Base-by-base conservation (phyloP, 2,888 invertebrate genomes). In the Epistrophella euchroma region DNA sequence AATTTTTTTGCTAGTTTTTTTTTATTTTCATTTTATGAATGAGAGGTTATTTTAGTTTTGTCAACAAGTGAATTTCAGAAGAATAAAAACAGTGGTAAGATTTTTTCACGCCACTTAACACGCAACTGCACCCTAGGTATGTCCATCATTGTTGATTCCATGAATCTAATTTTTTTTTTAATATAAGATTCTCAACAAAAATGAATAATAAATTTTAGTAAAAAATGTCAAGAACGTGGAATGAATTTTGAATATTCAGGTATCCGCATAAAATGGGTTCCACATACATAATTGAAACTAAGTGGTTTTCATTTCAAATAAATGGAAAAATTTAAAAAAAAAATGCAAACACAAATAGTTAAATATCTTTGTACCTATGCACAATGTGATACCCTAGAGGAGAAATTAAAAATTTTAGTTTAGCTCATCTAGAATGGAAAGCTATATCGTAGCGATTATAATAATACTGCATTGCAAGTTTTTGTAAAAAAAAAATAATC, bases 61-160 rank as follows among this genome's bases (percentile, higher is more conserved):
- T 45, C 56, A 55, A 71, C 77, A 62, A 71, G 70, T 35, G n/a
- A 11, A 35, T 19, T 19, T 45, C 3, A n/a, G 43, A n/a, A n/a
- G 2, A 17, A 45, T 9, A 45, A 45, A 45, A 17, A 3, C 2
- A n/a, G n/a, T 17, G 10, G 4, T 0, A 11, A 37, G 35, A 43
- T 43, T 17, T 52, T 32, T 32, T 55, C 1, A 17, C 4, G 17
- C 32, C n/a, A 35, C 32, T 17, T 4, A 35, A 10, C 11, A 47
- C 4, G 3, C 4, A 47, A 47, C 11, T 19, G 2, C 19, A 19
- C 2, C 0, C 5, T 1, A 1, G n/a, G n/a, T 4, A 7, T 19
- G 10, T 19, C 19, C 47, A 47, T 47, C 0, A 47, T 47, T 19
- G 19, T 45, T 17, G 17, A n/a, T 9, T 17, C 11, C 19, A 17